phyloP scores from a whole-genome alignment of 2,113 vertebrate genomes.

The Syrrhaptes paradoxus region DNA sequence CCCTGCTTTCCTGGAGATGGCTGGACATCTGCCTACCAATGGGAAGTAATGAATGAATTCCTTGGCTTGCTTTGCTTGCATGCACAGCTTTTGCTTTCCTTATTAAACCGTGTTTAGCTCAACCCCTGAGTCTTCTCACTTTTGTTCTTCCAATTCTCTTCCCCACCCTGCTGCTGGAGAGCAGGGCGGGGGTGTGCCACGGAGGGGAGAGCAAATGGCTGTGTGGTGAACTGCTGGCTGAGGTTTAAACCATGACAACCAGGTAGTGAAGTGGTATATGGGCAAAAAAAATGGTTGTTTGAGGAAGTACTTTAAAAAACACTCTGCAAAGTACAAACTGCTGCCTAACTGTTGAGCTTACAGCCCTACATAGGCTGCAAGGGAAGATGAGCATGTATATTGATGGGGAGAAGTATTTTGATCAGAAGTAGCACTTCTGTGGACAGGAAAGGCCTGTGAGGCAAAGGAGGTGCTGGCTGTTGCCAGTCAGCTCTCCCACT shows the following conservation, averaged over 20 bases:
- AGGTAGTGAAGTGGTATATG: background rate
- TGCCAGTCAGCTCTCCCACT: background rate
- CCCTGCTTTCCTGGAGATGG: too few relatives aligned
- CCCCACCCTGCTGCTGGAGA: too few relatives aligned
- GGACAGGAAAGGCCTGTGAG: background rate
- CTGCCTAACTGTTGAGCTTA: background rate
- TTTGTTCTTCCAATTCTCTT: too few relatives aligned
- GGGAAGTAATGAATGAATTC: too few relatives aligned
- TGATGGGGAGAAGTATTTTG: background rate
- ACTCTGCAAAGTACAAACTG: background rate
- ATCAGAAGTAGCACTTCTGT: background rate
- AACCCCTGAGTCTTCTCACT: too few relatives aligned
- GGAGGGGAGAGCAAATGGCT: too few relatives aligned
- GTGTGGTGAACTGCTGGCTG: too few relatives aligned
- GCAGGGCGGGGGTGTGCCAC: too few relatives aligned
- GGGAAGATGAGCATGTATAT: background rate
- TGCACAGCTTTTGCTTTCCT: too few relatives aligned
- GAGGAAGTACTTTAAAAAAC: background rate
- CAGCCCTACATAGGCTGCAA: background rate
- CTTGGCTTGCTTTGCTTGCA: too few relatives aligned
- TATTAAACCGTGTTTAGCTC: too few relatives aligned
- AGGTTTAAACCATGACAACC: background rate
- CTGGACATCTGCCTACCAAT: too few relatives aligned
- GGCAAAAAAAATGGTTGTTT: background rate
- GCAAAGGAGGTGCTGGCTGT: background rate